These are phyloP conservation scores for Hololepta plana DNA, from an alignment of 2,888 invertebrate species.

Conservation along the genomic window DNA sequence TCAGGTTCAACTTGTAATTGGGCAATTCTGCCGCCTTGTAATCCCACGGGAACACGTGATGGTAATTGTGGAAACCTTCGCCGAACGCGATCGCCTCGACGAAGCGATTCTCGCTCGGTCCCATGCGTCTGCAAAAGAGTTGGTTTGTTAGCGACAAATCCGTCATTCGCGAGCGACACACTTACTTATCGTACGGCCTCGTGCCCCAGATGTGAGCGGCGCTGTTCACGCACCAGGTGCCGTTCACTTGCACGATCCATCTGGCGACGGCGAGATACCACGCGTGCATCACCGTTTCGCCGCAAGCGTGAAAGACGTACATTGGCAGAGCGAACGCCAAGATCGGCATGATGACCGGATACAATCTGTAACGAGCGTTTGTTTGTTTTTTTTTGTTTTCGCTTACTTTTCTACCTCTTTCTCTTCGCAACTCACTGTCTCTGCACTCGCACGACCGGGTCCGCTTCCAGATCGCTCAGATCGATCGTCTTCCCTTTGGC, in stretches of 20 bases:
- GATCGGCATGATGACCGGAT: too few relatives aligned
- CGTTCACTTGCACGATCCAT: slow-evolving; percentile 62
- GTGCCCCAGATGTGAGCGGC: slow-evolving; percentile 70
- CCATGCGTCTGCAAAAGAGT: slow-evolving; percentile 32
- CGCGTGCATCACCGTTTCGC: slow-evolving; percentile 46
- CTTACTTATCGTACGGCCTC: slow-evolving; percentile 55
- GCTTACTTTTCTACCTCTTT: too few relatives aligned
- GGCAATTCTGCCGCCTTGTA: slow-evolving; percentile 67
- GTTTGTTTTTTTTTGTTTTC: too few relatives aligned
- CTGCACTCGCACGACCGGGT: slow-evolving; percentile 73
- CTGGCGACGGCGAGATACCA: slow-evolving; percentile 60
- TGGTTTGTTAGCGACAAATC: background rate
- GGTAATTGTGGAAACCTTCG: slow-evolving; percentile 79
- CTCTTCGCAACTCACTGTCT: too few relatives aligned
- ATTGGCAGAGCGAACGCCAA: too few relatives aligned
- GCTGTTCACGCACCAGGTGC: slow-evolving; percentile 82
- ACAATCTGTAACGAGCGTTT: too few relatives aligned
- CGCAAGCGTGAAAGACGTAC: too few relatives aligned
- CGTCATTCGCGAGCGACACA: too few relatives aligned
- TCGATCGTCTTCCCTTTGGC: slow-evolving; percentile 67
- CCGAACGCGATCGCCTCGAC: slow-evolving; percentile 52
- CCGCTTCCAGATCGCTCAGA: slow-evolving; percentile 70
- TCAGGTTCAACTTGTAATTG: slow-evolving; percentile 37
- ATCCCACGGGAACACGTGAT: slow-evolving; percentile 74
- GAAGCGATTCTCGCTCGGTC: slow-evolving; percentile 50